phyloP scores from a whole-genome alignment of 2,888 invertebrate species.

The Philereme transversata region DNA sequence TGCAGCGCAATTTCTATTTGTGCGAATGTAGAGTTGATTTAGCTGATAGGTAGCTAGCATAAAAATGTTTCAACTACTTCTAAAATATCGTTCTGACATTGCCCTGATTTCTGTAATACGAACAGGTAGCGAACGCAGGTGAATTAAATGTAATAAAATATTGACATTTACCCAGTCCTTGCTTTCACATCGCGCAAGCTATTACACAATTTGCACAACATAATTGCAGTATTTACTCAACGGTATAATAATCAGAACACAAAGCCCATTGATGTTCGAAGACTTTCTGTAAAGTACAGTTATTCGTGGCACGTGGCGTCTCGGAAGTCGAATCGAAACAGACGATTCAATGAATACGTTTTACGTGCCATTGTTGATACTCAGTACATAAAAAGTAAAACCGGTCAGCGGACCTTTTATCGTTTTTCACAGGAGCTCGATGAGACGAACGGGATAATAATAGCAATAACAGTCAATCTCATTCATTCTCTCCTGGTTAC shows the following conservation, averaged over 20 bases:
- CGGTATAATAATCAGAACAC: slow-evolving; percentile 33
- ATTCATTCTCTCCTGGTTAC: slow-evolving; percentile 78
- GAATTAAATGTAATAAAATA: slow-evolving; percentile 3
- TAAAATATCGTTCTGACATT: no score
- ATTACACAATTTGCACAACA: slow-evolving; percentile 22
- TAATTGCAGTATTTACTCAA: slow-evolving; percentile 20
- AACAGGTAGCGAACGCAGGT: neutral
- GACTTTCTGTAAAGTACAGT: slow-evolving; percentile 38
- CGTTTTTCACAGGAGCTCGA: slow-evolving; percentile 73
- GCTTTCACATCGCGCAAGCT: slow-evolving; percentile 12
- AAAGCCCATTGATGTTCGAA: slow-evolving; percentile 39
- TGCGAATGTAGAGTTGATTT: neutral
- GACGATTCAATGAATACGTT: slow-evolving; percentile 77
- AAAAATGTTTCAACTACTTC: no score
- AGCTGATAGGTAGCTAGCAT: neutral
- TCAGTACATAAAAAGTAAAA: slow-evolving; percentile 77
- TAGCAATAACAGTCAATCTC: slow-evolving; percentile 81
- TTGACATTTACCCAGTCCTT: slow-evolving; percentile 14
- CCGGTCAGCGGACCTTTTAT: slow-evolving; percentile 79
- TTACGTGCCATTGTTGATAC: slow-evolving; percentile 80
- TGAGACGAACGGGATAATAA: slow-evolving; percentile 75
- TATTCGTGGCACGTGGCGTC: slow-evolving; percentile 58
- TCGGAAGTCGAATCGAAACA: slow-evolving; percentile 61
- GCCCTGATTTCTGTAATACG: neutral
- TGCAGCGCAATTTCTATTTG: neutral